These are phyloP conservation scores for Leptinotarsa haldemani DNA, from an alignment of 2,888 invertebrate genomes.

Conservation along the genomic window DNA sequence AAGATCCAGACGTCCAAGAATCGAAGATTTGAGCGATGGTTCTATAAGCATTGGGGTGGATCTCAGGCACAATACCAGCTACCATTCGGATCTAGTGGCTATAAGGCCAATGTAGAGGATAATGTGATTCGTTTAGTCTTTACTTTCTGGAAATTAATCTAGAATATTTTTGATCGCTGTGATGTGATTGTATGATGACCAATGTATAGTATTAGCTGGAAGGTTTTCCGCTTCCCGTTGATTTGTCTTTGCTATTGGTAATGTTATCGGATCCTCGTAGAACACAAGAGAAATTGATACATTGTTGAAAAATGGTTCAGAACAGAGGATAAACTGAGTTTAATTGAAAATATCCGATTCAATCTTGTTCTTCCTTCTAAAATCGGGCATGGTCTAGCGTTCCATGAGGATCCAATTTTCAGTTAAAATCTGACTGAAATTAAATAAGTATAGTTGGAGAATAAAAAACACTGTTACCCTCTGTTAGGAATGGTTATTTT, in stretches of 20 bases:
- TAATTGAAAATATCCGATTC: too few species aligned
- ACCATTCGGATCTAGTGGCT: constrained; percentile 63
- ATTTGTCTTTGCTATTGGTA: background rate
- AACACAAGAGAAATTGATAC: too few species aligned
- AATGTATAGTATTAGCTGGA: background rate
- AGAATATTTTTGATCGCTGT: constrained; percentile 18
- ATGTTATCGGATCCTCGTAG: too few species aligned
- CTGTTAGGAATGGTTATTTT: too few species aligned
- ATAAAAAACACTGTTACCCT: too few species aligned
- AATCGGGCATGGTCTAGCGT: too few species aligned
- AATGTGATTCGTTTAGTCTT: constrained; percentile 20
- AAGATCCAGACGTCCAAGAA: constrained; percentile 74
- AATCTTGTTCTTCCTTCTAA: too few species aligned
- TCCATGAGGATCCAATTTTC: too few species aligned
- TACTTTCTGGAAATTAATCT: constrained; percentile 17
- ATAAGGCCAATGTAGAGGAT: constrained; percentile 60
- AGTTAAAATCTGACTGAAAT: too few species aligned
- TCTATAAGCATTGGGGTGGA: constrained; percentile 80
- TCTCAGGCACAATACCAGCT: constrained; percentile 69
- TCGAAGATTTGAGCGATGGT: constrained; percentile 76
- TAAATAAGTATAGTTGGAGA: too few species aligned
- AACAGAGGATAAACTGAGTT: background rate
- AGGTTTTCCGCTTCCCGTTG: background rate
- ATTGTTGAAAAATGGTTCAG: background rate
- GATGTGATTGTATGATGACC: background rate